phyloP scores from a whole-genome alignment of 2,888 invertebrate genomes.

The Trachelus troglodyta region DNA sequence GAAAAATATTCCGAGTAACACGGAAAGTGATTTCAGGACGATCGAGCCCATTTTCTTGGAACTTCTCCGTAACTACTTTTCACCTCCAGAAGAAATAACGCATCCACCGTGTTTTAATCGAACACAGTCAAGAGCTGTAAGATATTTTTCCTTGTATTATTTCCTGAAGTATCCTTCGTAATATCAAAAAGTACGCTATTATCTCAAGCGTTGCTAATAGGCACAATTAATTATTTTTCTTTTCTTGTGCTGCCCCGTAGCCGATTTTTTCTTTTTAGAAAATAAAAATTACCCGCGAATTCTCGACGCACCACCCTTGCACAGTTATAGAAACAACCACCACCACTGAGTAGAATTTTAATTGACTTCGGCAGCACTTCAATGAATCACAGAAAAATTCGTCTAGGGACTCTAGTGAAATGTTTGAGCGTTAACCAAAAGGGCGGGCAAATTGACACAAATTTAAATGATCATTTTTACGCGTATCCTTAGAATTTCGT shows the following conservation, averaged over 20 bases:
- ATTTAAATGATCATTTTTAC: not conserved
- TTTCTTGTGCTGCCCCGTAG: not conserved
- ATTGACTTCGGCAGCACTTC: not conserved
- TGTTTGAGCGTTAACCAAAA: not conserved
- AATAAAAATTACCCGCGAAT: not conserved
- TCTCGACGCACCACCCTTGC: not conserved
- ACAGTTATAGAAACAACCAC: not conserved
- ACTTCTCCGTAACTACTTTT: not conserved
- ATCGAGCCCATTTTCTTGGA: slow-evolving; percentile 73
- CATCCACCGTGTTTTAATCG: not conserved
- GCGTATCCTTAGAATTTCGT: not conserved
- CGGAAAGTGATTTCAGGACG: slow-evolving; percentile 89
- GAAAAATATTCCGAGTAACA: slow-evolving; percentile 93
- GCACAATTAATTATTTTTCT: not conserved
- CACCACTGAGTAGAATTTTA: not conserved
- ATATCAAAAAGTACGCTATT: not conserved
- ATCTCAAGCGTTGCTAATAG: not conserved
- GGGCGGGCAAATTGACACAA: not conserved
- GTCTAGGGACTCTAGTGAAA: not conserved
- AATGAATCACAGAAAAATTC: not conserved
- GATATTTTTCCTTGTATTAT: not conserved
- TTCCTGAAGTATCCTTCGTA: not conserved
- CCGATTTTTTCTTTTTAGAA: not conserved
- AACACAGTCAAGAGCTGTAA: not conserved
- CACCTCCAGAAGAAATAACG: not conserved